These are phyloP conservation scores for Chymomyza caudatula DNA, from an alignment of 2,888 invertebrate species.

Conservation along the genomic window DNA sequence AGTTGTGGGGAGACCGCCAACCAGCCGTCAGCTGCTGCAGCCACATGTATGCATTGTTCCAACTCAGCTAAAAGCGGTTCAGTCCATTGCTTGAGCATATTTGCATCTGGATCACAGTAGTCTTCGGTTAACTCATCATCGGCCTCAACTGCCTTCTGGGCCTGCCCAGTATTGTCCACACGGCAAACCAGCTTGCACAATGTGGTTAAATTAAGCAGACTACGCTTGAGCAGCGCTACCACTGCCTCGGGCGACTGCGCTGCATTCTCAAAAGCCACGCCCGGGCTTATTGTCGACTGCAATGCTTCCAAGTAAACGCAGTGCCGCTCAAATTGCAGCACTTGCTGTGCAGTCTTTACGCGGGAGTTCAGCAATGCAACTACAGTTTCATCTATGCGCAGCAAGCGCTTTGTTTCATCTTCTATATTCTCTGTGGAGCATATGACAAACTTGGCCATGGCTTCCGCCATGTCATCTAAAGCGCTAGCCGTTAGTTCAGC, in stretches of 20 bases:
- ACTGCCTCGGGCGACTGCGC: conserved; percentile 38
- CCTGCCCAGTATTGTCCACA: conserved; percentile 18
- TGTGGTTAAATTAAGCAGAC: conserved; percentile 65
- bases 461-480: conserved; percentile 67
- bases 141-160: conserved; percentile 22
- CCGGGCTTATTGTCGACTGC: conserved; percentile 44
- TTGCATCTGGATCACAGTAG: conserved; percentile 73
- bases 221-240: conserved; percentile 48
- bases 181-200: conserved; percentile 71
- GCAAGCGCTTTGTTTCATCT: conserved; percentile 51
- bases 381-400: conserved; percentile 62
- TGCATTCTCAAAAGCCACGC: conserved; percentile 38
- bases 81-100: conserved; percentile 71
- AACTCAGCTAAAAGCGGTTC: conserved; percentile 61
- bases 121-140: conserved; percentile 74
- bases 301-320: conserved; percentile 65
- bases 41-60: conserved; percentile 60
- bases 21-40: conserved; percentile 62
- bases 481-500: conserved; percentile 29
- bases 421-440: conserved; percentile 73
- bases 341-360: conserved; percentile 22
- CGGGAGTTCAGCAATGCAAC: conserved; percentile 38
- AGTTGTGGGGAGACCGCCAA: conserved; percentile 40
- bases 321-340: conserved; percentile 47
- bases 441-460: conserved; percentile 69